phyloP scores from a whole-genome alignment of 1,140 invertebrate genomes.

The Brachionus sp. region DNA sequence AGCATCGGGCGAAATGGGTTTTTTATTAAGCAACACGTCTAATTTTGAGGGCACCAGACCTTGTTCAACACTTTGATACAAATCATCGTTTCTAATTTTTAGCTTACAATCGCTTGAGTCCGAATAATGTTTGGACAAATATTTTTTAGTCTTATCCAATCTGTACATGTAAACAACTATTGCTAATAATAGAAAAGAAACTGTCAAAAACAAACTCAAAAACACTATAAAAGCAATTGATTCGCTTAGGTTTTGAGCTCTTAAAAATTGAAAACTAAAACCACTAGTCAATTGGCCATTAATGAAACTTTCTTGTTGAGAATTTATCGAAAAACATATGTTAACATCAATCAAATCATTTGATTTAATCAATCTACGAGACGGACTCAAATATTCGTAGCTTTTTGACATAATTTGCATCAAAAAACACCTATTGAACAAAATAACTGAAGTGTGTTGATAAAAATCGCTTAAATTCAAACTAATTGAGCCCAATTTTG shows the following conservation, averaged over 20 bases:
- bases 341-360: neutral
- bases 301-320: neutral
- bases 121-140: neutral
- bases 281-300: neutral
- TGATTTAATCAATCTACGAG: neutral
- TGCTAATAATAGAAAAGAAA: neutral
- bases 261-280: constrained; percentile 12
- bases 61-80: neutral
- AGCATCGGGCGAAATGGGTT: neutral
- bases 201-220: neutral
- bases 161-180: neutral
- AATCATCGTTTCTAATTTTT: constrained; percentile 1
- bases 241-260: neutral
- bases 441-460: neutral
- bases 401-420: neutral
- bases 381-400: neutral
- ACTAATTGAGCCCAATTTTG: neutral
- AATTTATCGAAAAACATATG: neutral
- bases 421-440: neutral
- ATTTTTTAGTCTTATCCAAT: neutral
- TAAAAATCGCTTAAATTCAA: neutral
- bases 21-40: neutral
- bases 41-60: neutral
- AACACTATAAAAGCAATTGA: neutral
- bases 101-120: neutral